Conservation (phyloP, 2,113 vertebrate genomes). For the Alexandromys fortis region DNA sequence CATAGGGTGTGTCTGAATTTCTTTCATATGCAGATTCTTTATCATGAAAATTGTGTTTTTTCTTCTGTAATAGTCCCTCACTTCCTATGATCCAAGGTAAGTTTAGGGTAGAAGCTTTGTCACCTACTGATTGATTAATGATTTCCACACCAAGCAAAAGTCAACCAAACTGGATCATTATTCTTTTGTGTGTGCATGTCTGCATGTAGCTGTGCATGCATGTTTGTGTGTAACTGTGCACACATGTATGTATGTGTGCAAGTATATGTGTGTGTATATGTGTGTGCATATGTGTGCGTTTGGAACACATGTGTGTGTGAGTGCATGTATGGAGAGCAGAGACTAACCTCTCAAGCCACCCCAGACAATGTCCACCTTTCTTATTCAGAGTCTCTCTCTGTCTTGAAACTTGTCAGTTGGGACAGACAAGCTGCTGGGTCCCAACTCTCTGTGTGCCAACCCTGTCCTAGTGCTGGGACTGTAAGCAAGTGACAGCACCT, state of each 20-base stretch:
- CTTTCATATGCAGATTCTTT: background rate
- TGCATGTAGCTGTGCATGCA: background rate
- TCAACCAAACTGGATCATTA: background rate
- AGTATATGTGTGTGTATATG: background rate
- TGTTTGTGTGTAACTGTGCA: background rate
- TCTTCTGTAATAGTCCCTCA: background rate
- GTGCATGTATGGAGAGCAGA: background rate
- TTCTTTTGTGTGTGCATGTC: background rate
- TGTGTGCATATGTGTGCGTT: background rate
- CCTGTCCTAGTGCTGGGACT: too few species aligned
- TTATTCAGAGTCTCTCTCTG: too few species aligned
- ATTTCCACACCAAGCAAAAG: background rate
- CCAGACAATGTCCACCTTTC: too few species aligned
- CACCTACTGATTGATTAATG: background rate
- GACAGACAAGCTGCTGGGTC: too few species aligned
- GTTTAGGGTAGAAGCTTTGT: background rate
- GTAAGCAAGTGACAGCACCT: too few species aligned
- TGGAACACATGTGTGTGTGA: background rate
- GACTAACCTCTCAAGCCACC: background rate
- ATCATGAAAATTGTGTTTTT: background rate
- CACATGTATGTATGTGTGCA: too few species aligned
- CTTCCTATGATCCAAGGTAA: background rate
- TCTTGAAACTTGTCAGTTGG: too few species aligned
- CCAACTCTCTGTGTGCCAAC: too few species aligned
- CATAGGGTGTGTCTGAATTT: background rate